These are phyloP conservation scores for Trematocara variabile DNA, from an alignment of 2,113 vertebrate species.

Conservation along the genomic window DNA sequence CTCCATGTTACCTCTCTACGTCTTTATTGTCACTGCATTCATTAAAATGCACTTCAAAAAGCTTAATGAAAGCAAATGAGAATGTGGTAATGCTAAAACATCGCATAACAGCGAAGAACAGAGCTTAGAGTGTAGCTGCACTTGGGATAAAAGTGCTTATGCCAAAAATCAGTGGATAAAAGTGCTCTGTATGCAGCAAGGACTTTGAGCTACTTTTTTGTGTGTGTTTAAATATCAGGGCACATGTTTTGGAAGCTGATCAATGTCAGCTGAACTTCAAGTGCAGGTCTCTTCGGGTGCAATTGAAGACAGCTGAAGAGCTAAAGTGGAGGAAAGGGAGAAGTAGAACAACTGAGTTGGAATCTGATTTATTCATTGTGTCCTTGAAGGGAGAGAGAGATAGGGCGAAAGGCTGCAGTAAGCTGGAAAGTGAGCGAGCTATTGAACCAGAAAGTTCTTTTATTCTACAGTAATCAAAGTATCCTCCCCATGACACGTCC, in stretches of 20 bases:
- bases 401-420: conserved; percentile 25
- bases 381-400: conserved; percentile 28
- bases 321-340: conserved; percentile 85
- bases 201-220: neutral
- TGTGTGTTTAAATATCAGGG: neutral
- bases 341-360: conserved; percentile 84
- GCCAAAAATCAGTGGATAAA: neutral
- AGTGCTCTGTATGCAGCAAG: neutral
- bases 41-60: conserved; percentile 34
- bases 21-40: conserved; percentile 1
- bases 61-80: neutral
- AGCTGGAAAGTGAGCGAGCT: conserved; percentile 33
- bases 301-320: conserved; percentile 82
- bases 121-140: neutral
- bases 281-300: conserved; percentile 74
- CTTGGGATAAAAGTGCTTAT: neutral
- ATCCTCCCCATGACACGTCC: conserved; percentile 23
- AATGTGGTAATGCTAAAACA: neutral
- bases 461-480: conserved; percentile 55
- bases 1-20: neutral
- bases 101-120: neutral
- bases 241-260: conserved; percentile 7
- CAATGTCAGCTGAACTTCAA: conserved; percentile 37
- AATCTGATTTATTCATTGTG: conserved; percentile 61
- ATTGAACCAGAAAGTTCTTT: conserved; percentile 43